Conservation (phyloP, 2,888 invertebrate species). For the Pollenia angustigena region DNA sequence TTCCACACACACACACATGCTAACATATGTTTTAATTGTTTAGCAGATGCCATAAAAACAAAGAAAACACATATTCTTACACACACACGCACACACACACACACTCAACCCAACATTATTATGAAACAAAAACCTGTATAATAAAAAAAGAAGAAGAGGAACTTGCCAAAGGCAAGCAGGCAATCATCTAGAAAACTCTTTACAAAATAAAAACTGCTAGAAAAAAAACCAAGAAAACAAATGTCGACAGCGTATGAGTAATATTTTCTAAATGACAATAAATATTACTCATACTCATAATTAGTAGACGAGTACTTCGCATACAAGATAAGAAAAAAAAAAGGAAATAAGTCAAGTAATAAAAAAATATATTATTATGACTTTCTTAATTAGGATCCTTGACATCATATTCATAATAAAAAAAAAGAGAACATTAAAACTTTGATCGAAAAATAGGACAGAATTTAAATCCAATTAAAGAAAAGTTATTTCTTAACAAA, state of each 20-base stretch:
- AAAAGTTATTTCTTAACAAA: no score
- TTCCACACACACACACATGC: not conserved
- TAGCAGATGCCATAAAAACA: constrained; percentile 9
- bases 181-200: not conserved
- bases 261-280: constrained; percentile 36
- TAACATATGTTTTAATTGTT: constrained; percentile 53
- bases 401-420: not conserved
- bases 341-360: not conserved
- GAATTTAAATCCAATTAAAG: not conserved
- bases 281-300: constrained; percentile 39
- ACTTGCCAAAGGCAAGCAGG: not conserved
- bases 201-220: not conserved
- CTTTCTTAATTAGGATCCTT: constrained; percentile 9
- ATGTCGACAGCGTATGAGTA: constrained; percentile 1
- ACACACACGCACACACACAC: not conserved
- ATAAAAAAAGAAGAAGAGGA: not conserved
- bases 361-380: constrained; percentile 6
- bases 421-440: not conserved
- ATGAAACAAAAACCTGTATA: not conserved
- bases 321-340: not conserved
- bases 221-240: not conserved
- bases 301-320: not conserved
- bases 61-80: not conserved
- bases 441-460: not conserved
- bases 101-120: not conserved